Conservation (phyloP, 2,113 vertebrate genomes). For the Dicerorhinus sumatrensis region DNA sequence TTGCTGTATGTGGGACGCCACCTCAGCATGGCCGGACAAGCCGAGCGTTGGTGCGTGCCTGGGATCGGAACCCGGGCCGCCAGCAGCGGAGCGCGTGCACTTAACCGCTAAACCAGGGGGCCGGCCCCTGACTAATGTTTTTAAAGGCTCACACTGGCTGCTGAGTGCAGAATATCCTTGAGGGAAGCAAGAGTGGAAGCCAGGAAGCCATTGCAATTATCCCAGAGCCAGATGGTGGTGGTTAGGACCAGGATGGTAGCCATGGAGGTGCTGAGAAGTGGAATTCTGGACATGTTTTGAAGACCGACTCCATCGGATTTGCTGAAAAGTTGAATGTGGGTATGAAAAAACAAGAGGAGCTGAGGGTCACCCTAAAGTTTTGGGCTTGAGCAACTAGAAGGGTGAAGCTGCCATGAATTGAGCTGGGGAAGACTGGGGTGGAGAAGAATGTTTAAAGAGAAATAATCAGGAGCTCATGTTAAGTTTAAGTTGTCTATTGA, state of each 20-base stretch:
- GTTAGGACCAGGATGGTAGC: neutral
- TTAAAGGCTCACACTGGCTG: neutral
- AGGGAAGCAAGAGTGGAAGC: neutral
- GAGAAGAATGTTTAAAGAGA: conserved; percentile 1
- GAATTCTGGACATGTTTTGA: neutral
- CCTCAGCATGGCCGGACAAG: too few relatives aligned
- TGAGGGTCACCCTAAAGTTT: neutral
- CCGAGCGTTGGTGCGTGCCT: too few relatives aligned
- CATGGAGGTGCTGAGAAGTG: neutral
- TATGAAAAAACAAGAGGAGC: neutral
- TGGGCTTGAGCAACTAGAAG: neutral
- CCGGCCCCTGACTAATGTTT: neutral
- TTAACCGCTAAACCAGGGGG: too few relatives aligned
- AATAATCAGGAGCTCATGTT: neutral
- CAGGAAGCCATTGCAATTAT: neutral
- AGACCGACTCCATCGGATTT: neutral
- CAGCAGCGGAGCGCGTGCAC: too few relatives aligned
- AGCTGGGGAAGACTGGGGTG: neutral
- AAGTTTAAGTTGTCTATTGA: neutral
- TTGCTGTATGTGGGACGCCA: too few relatives aligned
- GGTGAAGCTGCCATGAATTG: neutral
- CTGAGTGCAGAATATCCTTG: neutral
- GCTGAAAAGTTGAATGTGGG: neutral
- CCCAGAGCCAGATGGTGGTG: neutral
- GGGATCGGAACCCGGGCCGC: too few relatives aligned